A percentile compares a stretch with the other conserved stretches of the same genome.
Evolutionary conservation across 2,888 invertebrate species (phyloP).

Genomic region (Apantesis nais): DNA sequence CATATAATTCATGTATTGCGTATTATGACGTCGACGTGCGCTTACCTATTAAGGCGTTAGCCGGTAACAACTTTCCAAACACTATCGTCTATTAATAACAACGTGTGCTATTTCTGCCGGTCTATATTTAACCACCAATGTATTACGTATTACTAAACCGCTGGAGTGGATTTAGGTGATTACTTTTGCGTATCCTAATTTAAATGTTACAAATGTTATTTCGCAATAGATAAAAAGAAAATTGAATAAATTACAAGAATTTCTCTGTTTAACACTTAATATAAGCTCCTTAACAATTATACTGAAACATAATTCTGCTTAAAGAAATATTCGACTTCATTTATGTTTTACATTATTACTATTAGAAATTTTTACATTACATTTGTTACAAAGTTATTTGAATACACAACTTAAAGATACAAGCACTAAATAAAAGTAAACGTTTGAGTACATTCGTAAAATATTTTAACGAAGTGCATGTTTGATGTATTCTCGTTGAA

Average conservation of each 20-base stretch:
- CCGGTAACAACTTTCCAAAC: constrained; percentile 33
- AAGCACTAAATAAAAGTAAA: background rate
- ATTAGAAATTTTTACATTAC: no score
- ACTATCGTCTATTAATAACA: constrained; percentile 37
- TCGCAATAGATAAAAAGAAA: background rate
- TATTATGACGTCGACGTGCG: constrained; percentile 6
- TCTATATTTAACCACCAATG: constrained; percentile 31
- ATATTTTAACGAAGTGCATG: background rate
- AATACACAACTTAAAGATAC: background rate
- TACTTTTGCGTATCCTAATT: background rate
- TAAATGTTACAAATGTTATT: background rate
- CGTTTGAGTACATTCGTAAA: background rate
- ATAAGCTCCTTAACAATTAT: no score
- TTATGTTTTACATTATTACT: background rate
- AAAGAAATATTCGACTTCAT: no score
- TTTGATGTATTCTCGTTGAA: no score
- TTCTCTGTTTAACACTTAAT: background rate
- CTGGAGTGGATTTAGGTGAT: background rate
- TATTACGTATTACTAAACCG: background rate
- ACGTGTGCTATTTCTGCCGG: constrained; percentile 28
- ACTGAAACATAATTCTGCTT: no score
- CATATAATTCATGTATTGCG: constrained; percentile 20
- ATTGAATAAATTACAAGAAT: background rate
- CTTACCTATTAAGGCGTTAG: constrained; percentile 18
- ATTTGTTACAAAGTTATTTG: no score